Conservation (phyloP, 53 echinoderm and acorn worm species). For the Hippasteria phrygiana region DNA sequence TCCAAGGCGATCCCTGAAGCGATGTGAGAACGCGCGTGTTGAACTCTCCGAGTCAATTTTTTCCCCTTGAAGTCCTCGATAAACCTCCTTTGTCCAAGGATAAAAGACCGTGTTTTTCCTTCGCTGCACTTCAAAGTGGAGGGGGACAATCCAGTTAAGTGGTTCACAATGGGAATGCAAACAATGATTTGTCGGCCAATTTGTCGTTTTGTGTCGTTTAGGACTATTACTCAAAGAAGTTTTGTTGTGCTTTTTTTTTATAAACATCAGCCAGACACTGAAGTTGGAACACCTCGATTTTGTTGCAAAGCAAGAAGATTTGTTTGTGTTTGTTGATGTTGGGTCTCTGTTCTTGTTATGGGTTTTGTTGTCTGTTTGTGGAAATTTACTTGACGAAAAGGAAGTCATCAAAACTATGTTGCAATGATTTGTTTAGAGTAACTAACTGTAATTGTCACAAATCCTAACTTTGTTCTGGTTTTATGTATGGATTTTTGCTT, state of each 20-base stretch:
- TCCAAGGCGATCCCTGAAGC: conserved; percentile 64
- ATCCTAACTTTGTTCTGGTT: too few species aligned
- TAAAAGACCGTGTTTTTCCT: conserved; percentile 11
- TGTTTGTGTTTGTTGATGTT: not conserved
- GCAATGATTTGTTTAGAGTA: too few species aligned
- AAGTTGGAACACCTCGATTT: too few species aligned
- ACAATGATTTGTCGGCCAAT: conserved; percentile 19
- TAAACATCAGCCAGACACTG: not conserved
- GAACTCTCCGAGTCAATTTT: conserved; percentile 8
- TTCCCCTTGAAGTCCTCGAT: not conserved
- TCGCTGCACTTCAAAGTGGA: conserved; percentile 28
- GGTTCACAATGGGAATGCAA: conserved; percentile 17
- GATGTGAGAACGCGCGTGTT: not conserved
- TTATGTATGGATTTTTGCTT: too few species aligned
- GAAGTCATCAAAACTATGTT: too few species aligned
- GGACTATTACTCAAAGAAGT: not conserved
- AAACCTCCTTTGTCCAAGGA: conserved; percentile 28
- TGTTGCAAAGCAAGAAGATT: not conserved
- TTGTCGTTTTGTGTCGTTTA: not conserved
- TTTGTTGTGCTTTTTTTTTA: not conserved
- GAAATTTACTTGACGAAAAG: too few species aligned
- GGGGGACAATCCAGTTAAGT: conserved; percentile 10
- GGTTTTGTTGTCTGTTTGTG: not conserved
- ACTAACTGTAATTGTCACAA: too few species aligned
- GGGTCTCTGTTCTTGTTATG: not conserved